These are phyloP conservation scores for Spea multiplicata DNA, from an alignment of 2,113 vertebrate species.

Conservation along the genomic window DNA sequence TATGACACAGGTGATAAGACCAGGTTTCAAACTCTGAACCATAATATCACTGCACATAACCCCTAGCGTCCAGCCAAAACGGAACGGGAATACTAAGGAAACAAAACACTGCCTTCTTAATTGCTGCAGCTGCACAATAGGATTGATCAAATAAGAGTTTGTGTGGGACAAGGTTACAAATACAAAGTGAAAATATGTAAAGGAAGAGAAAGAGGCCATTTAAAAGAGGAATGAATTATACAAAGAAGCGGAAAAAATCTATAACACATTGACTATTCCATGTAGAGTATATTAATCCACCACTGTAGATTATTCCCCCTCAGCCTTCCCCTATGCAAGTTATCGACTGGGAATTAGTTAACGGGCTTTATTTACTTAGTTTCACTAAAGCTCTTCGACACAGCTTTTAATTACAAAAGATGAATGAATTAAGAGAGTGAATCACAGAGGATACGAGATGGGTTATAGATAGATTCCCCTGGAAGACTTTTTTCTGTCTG, in stretches of 20 bases:
- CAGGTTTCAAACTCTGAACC: too few relatives aligned
- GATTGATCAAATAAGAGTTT: too few relatives aligned
- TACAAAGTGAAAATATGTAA: slow-evolving; percentile 3
- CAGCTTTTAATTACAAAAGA: slow-evolving; percentile 36
- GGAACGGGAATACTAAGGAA: too few relatives aligned
- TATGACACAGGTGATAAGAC: too few relatives aligned
- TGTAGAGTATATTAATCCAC: slow-evolving; percentile 29
- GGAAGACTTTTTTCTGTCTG: not conserved
- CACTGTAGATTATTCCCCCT: slow-evolving; percentile 17
- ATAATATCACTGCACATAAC: too few relatives aligned
- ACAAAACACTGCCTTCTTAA: too few relatives aligned
- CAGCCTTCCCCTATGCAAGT: not conserved
- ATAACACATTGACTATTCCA: slow-evolving; percentile 37
- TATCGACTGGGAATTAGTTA: slow-evolving; percentile 44
- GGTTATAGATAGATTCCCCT: not conserved
- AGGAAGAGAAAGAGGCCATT: not conserved
- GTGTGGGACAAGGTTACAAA: slow-evolving; percentile 1
- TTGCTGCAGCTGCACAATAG: too few relatives aligned
- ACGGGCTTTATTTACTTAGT: slow-evolving; percentile 41
- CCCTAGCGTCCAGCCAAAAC: too few relatives aligned
- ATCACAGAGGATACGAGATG: not conserved
- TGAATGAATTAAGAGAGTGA: slow-evolving; percentile 14
- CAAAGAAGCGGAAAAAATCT: slow-evolving; percentile 34
- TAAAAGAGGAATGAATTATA: slow-evolving; percentile 21
- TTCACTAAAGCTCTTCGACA: slow-evolving; percentile 2